A percentile compares a stretch with the other conserved stretches of the same genome.
Evolutionary conservation across 1,140 invertebrate genomes (phyloP).

Genomic region (Megalopta genalis): DNA sequence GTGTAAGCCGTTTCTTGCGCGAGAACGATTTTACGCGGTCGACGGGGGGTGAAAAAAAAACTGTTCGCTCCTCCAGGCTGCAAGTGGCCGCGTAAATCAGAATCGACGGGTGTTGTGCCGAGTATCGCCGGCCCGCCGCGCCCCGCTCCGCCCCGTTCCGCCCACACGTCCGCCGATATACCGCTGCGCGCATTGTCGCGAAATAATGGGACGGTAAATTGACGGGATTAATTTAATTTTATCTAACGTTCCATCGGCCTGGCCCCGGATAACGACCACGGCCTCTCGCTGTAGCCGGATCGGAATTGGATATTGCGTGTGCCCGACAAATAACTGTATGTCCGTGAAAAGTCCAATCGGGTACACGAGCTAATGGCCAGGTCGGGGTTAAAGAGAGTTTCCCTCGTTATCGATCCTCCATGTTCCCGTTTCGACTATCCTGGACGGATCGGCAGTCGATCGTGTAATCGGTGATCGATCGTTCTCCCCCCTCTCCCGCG

Average conservation of each 20-base stretch:
- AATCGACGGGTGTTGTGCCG: background rate
- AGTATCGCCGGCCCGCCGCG: background rate
- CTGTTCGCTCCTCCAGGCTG: background rate
- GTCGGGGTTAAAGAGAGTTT: background rate
- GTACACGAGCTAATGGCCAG: conserved; percentile 3
- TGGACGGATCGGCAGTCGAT: conserved; percentile 1
- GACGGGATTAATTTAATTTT: conserved; percentile 37
- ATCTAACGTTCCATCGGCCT: conserved; percentile 23
- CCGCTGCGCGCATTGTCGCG: conserved; percentile 16
- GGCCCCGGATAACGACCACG: background rate
- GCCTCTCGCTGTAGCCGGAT: background rate
- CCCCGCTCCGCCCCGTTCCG: too few species aligned
- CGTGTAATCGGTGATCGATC: conserved; percentile 1
- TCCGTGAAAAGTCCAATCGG: conserved; percentile 28
- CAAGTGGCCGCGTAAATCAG: conserved; percentile 9
- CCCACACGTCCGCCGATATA: background rate
- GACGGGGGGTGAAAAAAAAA: background rate
- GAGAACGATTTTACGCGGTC: conserved; percentile 26
- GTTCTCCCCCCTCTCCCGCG: background rate
- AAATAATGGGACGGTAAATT: conserved; percentile 31
- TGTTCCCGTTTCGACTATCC: conserved; percentile 1
- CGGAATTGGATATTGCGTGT: conserved; percentile 15
- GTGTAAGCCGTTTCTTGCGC: conserved; percentile 25
- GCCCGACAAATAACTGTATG: conserved; percentile 25
- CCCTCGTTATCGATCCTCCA: background rate